A percentile compares a stretch with the other conserved stretches of the same genome.
phyloP scores from a whole-genome alignment of 2,888 invertebrate genomes.

The Omphaloscelis lunosa region DNA sequence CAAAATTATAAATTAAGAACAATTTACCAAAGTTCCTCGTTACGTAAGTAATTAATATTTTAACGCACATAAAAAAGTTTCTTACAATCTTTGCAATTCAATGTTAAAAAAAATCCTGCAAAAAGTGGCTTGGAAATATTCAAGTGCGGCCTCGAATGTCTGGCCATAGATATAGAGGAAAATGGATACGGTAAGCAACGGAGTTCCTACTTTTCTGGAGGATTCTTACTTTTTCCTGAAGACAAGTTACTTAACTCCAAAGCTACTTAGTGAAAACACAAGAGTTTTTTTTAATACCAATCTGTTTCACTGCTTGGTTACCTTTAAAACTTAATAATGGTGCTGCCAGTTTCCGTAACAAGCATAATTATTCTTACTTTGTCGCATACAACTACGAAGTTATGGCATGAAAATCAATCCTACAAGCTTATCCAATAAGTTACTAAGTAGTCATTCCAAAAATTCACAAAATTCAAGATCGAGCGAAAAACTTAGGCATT shows the following conservation, averaged over 20 bases:
- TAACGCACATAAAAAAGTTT: conserved; percentile 46
- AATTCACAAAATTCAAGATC: not conserved
- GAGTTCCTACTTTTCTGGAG: not conserved
- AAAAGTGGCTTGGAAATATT: conserved; percentile 39
- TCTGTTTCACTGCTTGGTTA: not conserved
- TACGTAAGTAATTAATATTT: conserved; percentile 50
- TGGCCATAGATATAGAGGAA: conserved; percentile 1
- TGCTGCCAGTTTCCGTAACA: too few species aligned
- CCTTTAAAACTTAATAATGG: not conserved
- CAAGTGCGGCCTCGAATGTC: conserved; percentile 11
- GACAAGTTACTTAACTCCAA: not conserved
- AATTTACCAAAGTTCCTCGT: conserved; percentile 36
- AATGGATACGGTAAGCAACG: not conserved
- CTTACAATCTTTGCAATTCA: conserved; percentile 27
- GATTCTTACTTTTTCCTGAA: not conserved
- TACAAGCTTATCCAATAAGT: too few species aligned
- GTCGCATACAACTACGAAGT: not conserved
- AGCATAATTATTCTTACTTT: too few species aligned
- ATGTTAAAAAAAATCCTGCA: conserved; percentile 18
- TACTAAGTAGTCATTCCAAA: not conserved
- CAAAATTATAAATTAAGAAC: conserved; percentile 18
- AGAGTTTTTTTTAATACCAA: not conserved
- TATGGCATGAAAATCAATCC: not conserved
- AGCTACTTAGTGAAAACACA: not conserved
- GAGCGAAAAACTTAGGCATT: not conserved